phyloP scores from a whole-genome alignment of 2,888 invertebrate genomes.

The Pyrrhosoma nymphula region DNA sequence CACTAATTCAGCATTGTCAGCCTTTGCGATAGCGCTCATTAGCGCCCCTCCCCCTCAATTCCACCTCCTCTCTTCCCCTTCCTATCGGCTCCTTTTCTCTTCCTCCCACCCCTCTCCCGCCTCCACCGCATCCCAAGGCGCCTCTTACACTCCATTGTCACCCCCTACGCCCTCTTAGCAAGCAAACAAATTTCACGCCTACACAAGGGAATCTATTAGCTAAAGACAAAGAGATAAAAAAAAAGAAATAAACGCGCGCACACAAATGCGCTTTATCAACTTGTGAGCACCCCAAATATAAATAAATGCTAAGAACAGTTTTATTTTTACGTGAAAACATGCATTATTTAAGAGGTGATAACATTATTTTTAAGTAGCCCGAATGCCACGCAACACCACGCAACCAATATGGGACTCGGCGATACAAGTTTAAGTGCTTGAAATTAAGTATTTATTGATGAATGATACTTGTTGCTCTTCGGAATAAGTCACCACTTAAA shows the following conservation, averaged over 20 bases:
- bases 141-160: not conserved
- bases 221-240: not conserved
- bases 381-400: no score
- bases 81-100: not conserved
- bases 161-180: not conserved
- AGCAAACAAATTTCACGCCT: not conserved
- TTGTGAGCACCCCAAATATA: not conserved
- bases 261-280: not conserved
- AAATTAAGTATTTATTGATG: no score
- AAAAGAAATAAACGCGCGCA: not conserved
- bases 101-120: not conserved
- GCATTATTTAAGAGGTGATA: not conserved
- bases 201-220: conserved; percentile 15
- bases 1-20: conserved; percentile 58
- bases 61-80: not conserved
- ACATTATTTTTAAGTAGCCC: not conserved
- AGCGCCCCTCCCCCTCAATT: not conserved
- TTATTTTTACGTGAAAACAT: not conserved
- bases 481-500: no score
- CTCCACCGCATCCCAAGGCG: not conserved
- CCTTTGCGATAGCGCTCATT: conserved; percentile 57
- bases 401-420: no score
- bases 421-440: no score
- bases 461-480: no score
- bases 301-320: not conserved